phyloP scores from a whole-genome alignment of 2,797 vertebrate genomes.

The Hoplostethus atlanticus region DNA sequence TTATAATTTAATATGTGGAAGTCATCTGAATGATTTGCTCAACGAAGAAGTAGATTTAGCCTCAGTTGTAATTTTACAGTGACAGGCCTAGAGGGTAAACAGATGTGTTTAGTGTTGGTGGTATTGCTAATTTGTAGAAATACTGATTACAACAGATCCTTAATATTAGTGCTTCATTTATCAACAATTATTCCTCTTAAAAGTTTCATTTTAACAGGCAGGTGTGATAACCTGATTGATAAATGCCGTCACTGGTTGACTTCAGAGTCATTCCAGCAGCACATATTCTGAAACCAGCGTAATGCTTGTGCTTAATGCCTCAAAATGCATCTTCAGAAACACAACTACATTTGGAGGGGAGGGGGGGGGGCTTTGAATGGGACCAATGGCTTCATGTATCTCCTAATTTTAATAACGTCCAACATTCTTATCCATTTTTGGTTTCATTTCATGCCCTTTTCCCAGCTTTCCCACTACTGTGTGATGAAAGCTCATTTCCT shows the following conservation, averaged over 20 bases:
- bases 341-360: too few relatives aligned
- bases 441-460: background rate
- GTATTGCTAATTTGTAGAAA: constrained; percentile 11
- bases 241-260: constrained; percentile 29
- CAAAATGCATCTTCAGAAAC: too few relatives aligned
- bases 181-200: constrained; percentile 44
- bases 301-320: background rate
- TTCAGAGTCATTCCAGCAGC: constrained; percentile 6
- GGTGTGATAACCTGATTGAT: constrained; percentile 41
- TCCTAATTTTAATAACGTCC: background rate
- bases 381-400: background rate
- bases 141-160: background rate
- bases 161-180: constrained; percentile 24
- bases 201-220: constrained; percentile 54
- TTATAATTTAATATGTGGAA: background rate
- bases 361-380: too few relatives aligned
- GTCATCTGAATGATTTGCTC: constrained; percentile 1
- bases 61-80: constrained; percentile 15
- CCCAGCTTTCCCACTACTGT: background rate
- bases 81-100: constrained; percentile 6
- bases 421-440: background rate
- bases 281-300: background rate
- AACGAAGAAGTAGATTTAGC: constrained; percentile 10
- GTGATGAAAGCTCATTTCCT: background rate
- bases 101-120: background rate